Conservation (phyloP, 1,140 invertebrate genomes). For the Dreissena rostriformis region DNA sequence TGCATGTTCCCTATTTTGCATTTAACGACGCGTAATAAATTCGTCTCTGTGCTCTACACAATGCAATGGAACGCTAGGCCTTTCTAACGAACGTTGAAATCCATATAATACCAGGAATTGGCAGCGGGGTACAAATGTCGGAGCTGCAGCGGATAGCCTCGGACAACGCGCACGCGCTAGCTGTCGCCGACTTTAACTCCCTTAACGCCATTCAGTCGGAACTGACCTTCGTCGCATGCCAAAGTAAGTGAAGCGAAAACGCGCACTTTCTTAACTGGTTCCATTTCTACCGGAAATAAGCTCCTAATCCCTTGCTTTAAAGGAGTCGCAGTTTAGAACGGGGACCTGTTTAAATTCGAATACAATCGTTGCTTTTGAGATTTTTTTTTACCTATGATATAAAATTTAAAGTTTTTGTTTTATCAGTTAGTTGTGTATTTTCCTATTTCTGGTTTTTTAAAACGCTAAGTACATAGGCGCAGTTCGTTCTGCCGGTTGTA, state of each 20-base stretch:
- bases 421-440: no score
- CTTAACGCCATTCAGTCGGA: slow-evolving; percentile 60
- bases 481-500: no score
- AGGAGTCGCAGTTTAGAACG: not conserved
- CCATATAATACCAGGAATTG: slow-evolving; percentile 27
- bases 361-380: not conserved
- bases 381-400: no score
- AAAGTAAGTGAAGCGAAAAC: slow-evolving; percentile 49
- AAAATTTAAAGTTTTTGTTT: no score
- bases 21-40: no score
- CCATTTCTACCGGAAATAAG: not conserved
- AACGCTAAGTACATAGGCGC: no score
- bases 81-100: no score
- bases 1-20: no score
- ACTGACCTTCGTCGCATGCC: slow-evolving; percentile 58
- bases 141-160: slow-evolving; percentile 64
- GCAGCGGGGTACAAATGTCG: slow-evolving; percentile 8
- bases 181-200: slow-evolving; percentile 59
- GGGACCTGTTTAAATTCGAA: not conserved
- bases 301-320: not conserved
- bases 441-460: no score
- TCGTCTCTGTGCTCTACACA: no score
- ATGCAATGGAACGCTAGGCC: no score
- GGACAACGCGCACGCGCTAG: slow-evolving; percentile 55
- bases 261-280: not conserved